Evolutionary conservation across 2,888 invertebrate genomes (phyloP), one percentile per base, ranked within the genome.

Genomic region (Axea sp.): DNA sequence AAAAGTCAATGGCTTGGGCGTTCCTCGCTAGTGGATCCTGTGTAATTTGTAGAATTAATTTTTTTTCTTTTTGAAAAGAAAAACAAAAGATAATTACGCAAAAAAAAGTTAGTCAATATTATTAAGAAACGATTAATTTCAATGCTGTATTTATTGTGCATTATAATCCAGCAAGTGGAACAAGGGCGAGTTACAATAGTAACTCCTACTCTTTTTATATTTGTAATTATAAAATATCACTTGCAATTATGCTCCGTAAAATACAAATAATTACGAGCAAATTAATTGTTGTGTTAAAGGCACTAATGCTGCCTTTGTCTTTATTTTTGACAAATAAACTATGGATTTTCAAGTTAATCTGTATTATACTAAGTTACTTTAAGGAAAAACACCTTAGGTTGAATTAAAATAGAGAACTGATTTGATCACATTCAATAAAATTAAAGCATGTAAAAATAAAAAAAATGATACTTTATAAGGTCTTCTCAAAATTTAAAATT

Each of bases 91-190:
- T n/a, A n/a, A n/a, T n/a, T n/a, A n/a, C n/a, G n/a, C n/a, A n/a
- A 26, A n/a, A 24, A 43, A 45, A 17, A 39, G 57, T 17, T 59
- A 8, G 9, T 57, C 12, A 35, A 68, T 59, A 65, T 39, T 30
- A 57, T 31, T 49, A 24, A 45, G 35, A 33, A 53, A 3, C 31
- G 19, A 71, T 71, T 71, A 39, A 55, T 71, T 62, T 6, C 49
- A 62, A 55, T 71, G 71, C 15, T 62, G 41, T 26, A 47, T 45
- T 26, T 26, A 9, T 19, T 22, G 59, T 45, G 37, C 43, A 45
- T 55, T 47, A 62, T 62, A 62, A 55, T 62, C 24, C n/a, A 59
- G 17, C 49, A 71, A 71, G 55, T 71, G 49, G 71, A 71, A 62
- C 71, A 62, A 71, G 71, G 71, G 55, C 62, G 26, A 37, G n/a